These are phyloP conservation scores for Lasius platythorax DNA, from an alignment of 2,888 invertebrate species.

Conservation along the genomic window DNA sequence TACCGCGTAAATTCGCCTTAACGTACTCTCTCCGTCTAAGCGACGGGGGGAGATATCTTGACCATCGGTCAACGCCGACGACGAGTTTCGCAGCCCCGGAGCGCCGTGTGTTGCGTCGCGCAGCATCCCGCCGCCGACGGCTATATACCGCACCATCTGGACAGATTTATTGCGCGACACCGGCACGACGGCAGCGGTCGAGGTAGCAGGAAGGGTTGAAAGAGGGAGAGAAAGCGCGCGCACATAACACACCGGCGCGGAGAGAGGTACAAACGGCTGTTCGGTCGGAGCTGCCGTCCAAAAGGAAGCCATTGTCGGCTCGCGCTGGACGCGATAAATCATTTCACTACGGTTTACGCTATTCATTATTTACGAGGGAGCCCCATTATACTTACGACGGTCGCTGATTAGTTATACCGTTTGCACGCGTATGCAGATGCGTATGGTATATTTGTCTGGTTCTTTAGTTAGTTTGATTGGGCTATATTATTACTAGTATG, in stretches of 20 bases:
- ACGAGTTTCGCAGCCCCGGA: constrained; percentile 60
- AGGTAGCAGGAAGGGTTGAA: constrained; percentile 42
- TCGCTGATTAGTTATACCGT: constrained; percentile 43
- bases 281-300: constrained; percentile 55
- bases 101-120: constrained; percentile 35
- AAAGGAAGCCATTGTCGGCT: constrained; percentile 78
- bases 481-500: neutral
- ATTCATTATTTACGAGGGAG: constrained; percentile 79
- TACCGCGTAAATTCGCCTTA: constrained; percentile 48
- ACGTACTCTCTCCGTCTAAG: constrained; percentile 54
- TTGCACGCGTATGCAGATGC: constrained; percentile 16
- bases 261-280: constrained; percentile 47
- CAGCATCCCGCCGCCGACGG: constrained; percentile 60
- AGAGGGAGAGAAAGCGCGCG: constrained; percentile 56
- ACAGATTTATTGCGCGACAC: constrained; percentile 72
- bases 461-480: constrained; percentile 1
- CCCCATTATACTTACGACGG: constrained; percentile 67
- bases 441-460: neutral
- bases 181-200: constrained; percentile 49
- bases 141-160: constrained; percentile 69
- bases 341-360: constrained; percentile 77
- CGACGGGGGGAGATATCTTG: constrained; percentile 62
- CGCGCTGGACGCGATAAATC: constrained; percentile 77
- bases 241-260: neutral
- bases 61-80: constrained; percentile 68